Evolutionary conservation across 2,888 invertebrate species (phyloP).

Genomic region (Andrena hattorfiana): DNA sequence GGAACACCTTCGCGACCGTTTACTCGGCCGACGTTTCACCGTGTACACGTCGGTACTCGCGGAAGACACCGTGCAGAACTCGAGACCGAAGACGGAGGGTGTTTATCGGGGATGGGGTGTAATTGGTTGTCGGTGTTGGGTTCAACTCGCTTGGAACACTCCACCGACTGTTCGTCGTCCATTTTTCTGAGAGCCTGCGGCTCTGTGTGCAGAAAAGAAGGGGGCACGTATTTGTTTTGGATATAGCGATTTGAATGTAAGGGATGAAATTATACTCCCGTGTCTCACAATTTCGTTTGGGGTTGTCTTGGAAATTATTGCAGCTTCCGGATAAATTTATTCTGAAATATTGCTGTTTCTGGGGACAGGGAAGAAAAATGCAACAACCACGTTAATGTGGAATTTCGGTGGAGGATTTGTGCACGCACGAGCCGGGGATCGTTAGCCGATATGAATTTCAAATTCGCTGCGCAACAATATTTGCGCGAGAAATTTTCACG

Average conservation of each 20-base stretch:
- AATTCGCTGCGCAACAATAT: background rate
- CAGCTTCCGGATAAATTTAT: too few relatives aligned
- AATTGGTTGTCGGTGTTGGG: slow-evolving; percentile 23
- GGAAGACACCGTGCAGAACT: slow-evolving; percentile 9
- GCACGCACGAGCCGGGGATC: background rate
- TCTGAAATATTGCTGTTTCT: too few relatives aligned
- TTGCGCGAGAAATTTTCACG: slow-evolving; percentile 9
- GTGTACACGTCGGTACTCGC: slow-evolving; percentile 16
- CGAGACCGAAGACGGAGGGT: background rate
- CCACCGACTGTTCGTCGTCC: too few relatives aligned
- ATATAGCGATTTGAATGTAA: background rate
- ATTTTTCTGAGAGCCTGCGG: background rate
- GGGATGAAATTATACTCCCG: background rate
- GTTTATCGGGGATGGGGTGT: background rate
- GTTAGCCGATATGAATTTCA: slow-evolving; percentile 6
- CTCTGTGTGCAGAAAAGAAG: background rate
- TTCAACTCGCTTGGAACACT: background rate
- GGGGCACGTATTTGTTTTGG: background rate
- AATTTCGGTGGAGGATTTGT: background rate
- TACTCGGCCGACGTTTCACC: slow-evolving; percentile 16
- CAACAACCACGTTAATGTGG: background rate
- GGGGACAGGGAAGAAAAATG: background rate
- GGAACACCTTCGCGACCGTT: slow-evolving; percentile 53
- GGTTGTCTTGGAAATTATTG: too few relatives aligned
- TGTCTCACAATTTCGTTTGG: too few relatives aligned